Evolutionary conservation across 53 echinoderm and acorn worm genomes (phyloP), one percentile per base, ranked within the genome.

Genomic region (Hippasteria phrygiana): DNA sequence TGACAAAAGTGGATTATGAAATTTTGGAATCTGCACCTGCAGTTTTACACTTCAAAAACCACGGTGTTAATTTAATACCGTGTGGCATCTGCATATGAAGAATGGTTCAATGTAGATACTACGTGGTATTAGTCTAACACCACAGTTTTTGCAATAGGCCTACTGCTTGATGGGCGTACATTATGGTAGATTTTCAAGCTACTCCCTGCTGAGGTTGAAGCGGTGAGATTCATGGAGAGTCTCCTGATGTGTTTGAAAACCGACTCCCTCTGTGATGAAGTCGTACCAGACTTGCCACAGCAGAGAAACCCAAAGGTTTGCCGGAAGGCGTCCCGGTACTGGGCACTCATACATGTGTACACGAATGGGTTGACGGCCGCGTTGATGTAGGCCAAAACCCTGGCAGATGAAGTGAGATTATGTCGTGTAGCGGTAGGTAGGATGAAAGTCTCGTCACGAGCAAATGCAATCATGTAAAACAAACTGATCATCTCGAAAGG

Each of bases 341-440:
- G 79, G 3, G 79, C 56, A 39, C 79, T 79, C 79, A 79, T 79
- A 35, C 40, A 79, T 37, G 79, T 79, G 40, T 79, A 79, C 11
- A 79, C 56, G 56, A 79, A 79, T 24, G 79, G 79, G 59, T 79
- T 79, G 32, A 79, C 24, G 42, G 59, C 79, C 3, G 79, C 79
- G 40, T 79, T 79, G 62, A 79, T 38, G 79, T 79, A 79, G 11
- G 79, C 43, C n/a, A 79, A 14, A 6, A 56, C 11, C 62, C 62
- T 56, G 0, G 79, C 79, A n/a, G 79, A 55, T 18, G 79, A 79
- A 24, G 59, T 62, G n/a, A 79, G 79, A 35, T 62, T 56, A 13
- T 18, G 37, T 18, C 79, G 79, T 22, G 79, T 62, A 10, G 38
- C 56, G 40, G n/a, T 26, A 0, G 42, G 79, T 7, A 79, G 40